Conservation (phyloP, 2,888 invertebrate genomes). For the Hartigia nigra region DNA sequence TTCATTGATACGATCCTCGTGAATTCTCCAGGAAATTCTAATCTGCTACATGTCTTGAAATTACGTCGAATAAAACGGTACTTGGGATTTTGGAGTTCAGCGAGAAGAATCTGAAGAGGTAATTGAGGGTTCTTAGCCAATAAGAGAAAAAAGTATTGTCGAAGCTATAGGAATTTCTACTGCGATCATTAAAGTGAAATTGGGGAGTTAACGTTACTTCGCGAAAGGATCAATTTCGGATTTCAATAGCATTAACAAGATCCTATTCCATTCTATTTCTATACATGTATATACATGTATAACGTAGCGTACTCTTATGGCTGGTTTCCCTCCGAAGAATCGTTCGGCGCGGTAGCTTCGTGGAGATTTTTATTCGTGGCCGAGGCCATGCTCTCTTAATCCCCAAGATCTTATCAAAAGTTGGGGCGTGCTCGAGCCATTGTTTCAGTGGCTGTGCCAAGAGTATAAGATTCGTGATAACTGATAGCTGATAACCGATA, state of each 20-base stretch:
- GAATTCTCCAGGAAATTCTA: neutral
- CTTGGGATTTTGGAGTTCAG: neutral
- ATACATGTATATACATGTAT: neutral
- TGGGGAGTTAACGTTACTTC: neutral
- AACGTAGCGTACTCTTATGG: neutral
- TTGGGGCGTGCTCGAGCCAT: conserved; percentile 31
- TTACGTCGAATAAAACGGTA: neutral
- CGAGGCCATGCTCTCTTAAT: conserved; percentile 7
- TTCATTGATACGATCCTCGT: neutral
- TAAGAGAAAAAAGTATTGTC: neutral
- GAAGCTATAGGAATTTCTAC: neutral
- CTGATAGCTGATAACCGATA: conserved; percentile 26
- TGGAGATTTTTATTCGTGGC: conserved; percentile 2
- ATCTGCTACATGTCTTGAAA: neutral
- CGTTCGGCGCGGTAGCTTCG: conserved; percentile 1
- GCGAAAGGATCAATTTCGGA: neutral
- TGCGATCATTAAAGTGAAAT: neutral
- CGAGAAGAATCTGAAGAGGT: neutral
- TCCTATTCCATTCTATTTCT: neutral
- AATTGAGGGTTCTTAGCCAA: neutral
- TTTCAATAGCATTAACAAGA: neutral
- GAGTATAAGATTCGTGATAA: conserved; percentile 42
- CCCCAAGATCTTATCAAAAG: conserved; percentile 2
- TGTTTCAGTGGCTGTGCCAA: conserved; percentile 37
- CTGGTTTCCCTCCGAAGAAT: neutral